phyloP scores from a whole-genome alignment of 2,113 vertebrate genomes.

The Arvicanthis niloticus region DNA sequence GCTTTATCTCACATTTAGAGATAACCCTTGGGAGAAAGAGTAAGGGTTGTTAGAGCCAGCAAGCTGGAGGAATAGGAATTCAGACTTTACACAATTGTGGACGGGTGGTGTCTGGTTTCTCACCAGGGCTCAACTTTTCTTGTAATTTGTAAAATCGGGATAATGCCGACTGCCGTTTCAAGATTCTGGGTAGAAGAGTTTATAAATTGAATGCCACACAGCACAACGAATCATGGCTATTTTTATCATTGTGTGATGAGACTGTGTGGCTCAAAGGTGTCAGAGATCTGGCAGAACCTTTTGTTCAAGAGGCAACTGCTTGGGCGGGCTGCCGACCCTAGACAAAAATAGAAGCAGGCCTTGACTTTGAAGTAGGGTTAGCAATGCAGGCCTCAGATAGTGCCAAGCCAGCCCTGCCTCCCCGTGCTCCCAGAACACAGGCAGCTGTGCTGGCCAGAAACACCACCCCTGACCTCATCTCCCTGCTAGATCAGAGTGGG shows the following conservation, averaged over 20 bases:
- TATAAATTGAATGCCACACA: not conserved
- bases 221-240: not conserved
- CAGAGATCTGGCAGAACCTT: constrained; percentile 78
- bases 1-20: not conserved
- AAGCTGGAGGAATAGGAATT: not conserved
- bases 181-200: not conserved
- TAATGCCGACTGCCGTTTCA: too few relatives aligned
- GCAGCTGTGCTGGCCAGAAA: constrained; percentile 2
- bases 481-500: not conserved
- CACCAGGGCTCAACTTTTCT: not conserved
- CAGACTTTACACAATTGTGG: not conserved
- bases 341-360: constrained; percentile 75
- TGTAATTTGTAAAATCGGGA: not conserved
- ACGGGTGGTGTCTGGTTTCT: not conserved
- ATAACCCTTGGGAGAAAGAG: not conserved
- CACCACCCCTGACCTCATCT: not conserved
- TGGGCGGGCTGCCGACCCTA: not conserved
- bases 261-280: constrained; percentile 44
- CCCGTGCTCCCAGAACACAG: not conserved
- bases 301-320: constrained; percentile 75
- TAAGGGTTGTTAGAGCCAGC: too few relatives aligned
- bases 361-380: constrained; percentile 74
- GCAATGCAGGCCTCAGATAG: not conserved
- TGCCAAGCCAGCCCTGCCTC: not conserved
- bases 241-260: not conserved